These are phyloP conservation scores for Troides helena DNA, from an alignment of 2,888 invertebrate genomes.

Conservation along the genomic window DNA sequence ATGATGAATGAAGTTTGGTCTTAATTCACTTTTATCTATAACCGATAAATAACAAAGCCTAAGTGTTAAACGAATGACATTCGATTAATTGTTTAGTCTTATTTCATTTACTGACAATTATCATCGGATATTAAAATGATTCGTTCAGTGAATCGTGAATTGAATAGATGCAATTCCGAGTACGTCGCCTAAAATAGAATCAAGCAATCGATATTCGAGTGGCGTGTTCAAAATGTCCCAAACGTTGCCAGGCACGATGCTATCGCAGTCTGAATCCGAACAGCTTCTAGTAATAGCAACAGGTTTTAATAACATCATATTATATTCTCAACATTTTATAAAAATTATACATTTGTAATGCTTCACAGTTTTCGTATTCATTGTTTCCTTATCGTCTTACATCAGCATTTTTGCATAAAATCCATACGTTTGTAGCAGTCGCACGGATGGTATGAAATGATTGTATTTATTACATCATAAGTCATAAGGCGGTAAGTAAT, in stretches of 20 bases:
- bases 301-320: conserved; percentile 22
- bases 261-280: conserved; percentile 14
- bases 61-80: too few relatives aligned
- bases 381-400: not conserved
- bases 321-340: not conserved
- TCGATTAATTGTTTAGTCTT: too few relatives aligned
- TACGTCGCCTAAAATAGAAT: conserved; percentile 27
- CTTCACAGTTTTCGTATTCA: not conserved
- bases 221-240: conserved; percentile 25
- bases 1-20: not conserved
- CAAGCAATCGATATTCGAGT: conserved; percentile 27
- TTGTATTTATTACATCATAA: conserved; percentile 78
- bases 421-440: conserved; percentile 50
- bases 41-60: not conserved
- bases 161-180: conserved; percentile 21
- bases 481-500: conserved; percentile 79
- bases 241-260: conserved; percentile 24
- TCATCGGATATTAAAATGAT: not conserved
- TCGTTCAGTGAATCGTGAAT: not conserved
- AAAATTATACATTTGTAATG: not conserved
- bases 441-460: conserved; percentile 64
- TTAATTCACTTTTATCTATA: not conserved
- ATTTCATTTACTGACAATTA: too few relatives aligned
- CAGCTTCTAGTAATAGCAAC: conserved; percentile 25
- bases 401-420: conserved; percentile 21